Conservation (phyloP, 2,888 invertebrate species). For the Aplocera efformata region DNA sequence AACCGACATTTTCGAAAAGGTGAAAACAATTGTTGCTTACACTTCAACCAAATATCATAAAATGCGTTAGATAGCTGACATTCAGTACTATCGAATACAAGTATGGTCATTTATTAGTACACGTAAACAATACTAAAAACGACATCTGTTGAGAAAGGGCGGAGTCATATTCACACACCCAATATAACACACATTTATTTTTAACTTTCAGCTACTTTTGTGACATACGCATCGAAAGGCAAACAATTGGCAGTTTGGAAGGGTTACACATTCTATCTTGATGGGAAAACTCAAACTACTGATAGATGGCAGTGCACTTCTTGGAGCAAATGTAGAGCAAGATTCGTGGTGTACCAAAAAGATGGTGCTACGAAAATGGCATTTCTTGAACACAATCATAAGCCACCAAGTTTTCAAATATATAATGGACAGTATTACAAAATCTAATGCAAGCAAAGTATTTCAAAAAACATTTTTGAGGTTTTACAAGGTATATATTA, state of each 20-base stretch:
- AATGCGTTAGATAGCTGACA: no score
- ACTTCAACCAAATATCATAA: no score
- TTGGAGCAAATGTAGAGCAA: constrained; percentile 31
- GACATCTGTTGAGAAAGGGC: no score
- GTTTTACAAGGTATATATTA: no score
- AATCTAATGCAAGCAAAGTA: neutral
- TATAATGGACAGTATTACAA: constrained; percentile 2
- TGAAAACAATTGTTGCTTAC: no score
- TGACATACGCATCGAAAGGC: constrained; percentile 7
- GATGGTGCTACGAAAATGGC: constrained; percentile 5
- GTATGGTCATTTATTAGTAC: no score
- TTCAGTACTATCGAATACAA: no score
- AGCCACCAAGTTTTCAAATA: constrained; percentile 5
- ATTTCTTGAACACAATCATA: constrained; percentile 7
- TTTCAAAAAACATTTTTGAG: no score
- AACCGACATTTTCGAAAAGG: no score
- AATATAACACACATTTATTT: no score
- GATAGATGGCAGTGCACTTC: constrained; percentile 32
- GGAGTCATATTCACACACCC: no score
- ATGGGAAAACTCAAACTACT: constrained; percentile 1
- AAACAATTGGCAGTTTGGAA: constrained; percentile 5
- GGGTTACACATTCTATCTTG: constrained; percentile 20
- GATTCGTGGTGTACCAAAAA: constrained; percentile 8
- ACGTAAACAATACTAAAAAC: no score
- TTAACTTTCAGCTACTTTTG: constrained; percentile 8